These are phyloP conservation scores for Cerastoderma edule DNA, from an alignment of 2,888 invertebrate species.

Conservation along the genomic window DNA sequence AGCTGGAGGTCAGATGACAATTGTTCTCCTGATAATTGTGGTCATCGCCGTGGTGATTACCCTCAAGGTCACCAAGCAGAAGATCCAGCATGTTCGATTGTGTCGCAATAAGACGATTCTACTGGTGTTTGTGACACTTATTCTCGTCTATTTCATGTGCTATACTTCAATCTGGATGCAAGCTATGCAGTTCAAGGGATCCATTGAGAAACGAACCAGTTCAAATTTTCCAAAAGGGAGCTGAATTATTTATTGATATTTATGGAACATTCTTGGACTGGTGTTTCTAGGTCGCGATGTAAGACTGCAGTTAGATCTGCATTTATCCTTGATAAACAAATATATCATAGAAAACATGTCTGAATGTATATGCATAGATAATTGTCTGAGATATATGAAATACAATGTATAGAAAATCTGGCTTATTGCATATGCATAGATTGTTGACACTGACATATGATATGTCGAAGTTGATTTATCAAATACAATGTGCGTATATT, in stretches of 20 bases:
- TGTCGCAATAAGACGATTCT: slow-evolving; percentile 76
- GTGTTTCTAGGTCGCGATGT: no score
- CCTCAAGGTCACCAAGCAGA: slow-evolving; percentile 61
- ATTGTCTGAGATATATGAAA: no score
- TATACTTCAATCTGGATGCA: slow-evolving; percentile 79
- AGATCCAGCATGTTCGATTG: slow-evolving; percentile 62
- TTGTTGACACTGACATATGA: no score
- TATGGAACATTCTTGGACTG: no score
- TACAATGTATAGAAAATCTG: no score
- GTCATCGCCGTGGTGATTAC: slow-evolving; percentile 52
- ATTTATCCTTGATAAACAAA: no score
- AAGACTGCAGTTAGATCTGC: no score
- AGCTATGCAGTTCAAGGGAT: slow-evolving; percentile 73
- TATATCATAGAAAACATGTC: no score
- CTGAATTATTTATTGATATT: slow-evolving; percentile 1
- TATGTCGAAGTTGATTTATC: no score
- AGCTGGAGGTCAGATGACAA: slow-evolving; percentile 60
- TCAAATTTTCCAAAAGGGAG: slow-evolving; percentile 36
- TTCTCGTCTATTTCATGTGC: slow-evolving; percentile 77
- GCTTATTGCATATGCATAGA: no score
- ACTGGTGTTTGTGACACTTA: slow-evolving; percentile 70
- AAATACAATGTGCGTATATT: no score
- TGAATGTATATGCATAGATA: no score
- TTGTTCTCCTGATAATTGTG: slow-evolving; percentile 58
- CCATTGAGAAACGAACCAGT: slow-evolving; percentile 68